Evolutionary conservation across 2,113 vertebrate genomes (phyloP).

Genomic region (Caracal caracal): DNA sequence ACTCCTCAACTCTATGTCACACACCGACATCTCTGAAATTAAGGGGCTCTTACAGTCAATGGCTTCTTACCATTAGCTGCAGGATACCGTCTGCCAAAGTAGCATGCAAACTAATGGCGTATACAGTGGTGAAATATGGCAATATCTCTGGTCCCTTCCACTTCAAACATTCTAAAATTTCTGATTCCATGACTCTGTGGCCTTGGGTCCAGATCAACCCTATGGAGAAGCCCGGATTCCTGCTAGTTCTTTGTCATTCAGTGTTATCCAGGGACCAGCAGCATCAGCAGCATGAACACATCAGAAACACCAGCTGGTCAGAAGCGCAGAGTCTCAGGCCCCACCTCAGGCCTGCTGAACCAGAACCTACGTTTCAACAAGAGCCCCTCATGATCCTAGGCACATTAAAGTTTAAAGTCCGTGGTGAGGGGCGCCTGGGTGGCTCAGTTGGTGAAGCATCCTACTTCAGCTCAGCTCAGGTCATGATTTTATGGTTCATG

Average conservation of each 20-base stretch:
- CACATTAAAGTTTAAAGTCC: neutral
- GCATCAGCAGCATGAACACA: too few species aligned
- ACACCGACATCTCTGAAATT: neutral
- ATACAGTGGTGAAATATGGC: neutral
- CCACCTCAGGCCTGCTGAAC: neutral
- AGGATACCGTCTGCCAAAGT: neutral
- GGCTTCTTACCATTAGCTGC: neutral
- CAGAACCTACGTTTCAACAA: neutral
- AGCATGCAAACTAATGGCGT: neutral
- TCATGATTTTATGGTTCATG: too few species aligned
- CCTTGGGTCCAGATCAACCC: neutral
- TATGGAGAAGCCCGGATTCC: neutral
- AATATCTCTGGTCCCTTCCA: neutral
- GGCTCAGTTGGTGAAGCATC: too few species aligned
- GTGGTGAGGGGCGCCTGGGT: too few species aligned
- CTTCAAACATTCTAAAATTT: neutral
- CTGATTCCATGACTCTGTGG: too few species aligned
- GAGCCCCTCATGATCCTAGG: neutral
- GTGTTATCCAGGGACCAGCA: rapidly evolving
- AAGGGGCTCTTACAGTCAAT: neutral
- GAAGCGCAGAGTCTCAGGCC: neutral
- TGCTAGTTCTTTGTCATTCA: neutral
- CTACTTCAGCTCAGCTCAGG: too few species aligned
- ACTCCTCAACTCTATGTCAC: neutral
- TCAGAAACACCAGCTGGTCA: neutral